Conservation (phyloP, 2,888 invertebrate genomes). For the Abrostola triplasia region DNA sequence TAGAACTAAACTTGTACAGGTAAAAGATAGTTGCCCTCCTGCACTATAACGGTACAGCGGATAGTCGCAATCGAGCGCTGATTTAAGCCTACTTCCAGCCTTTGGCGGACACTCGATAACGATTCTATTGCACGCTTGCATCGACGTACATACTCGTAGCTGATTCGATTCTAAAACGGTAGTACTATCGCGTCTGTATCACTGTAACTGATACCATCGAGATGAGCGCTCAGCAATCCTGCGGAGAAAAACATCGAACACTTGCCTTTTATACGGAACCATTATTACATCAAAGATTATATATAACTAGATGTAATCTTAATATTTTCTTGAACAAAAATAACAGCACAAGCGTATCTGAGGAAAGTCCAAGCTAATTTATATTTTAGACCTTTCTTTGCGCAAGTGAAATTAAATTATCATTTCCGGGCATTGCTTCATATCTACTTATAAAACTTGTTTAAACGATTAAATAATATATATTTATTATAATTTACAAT, state of each 20-base stretch:
- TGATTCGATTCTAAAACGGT: neutral
- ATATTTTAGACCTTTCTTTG: too few species aligned
- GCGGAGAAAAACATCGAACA: neutral
- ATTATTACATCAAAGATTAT: too few species aligned
- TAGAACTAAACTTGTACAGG: neutral
- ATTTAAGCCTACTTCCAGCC: constrained; percentile 1
- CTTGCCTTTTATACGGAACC: neutral
- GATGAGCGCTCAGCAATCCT: neutral
- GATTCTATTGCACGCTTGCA: neutral
- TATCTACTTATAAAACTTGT: too few species aligned
- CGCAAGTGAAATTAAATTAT: too few species aligned
- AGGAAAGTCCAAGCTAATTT: neutral
- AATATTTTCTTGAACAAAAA: neutral
- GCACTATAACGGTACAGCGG: neutral
- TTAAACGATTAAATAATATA: too few species aligned
- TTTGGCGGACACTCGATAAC: constrained; percentile 1
- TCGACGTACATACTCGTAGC: neutral
- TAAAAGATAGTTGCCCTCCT: neutral
- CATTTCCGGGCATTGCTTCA: too few species aligned
- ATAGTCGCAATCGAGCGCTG: constrained; percentile 1
- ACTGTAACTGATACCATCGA: neutral
- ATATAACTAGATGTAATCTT: too few species aligned
- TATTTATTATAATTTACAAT: too few species aligned
- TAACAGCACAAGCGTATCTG: neutral
- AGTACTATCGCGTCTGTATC: neutral